Conservation (phyloP, 2,113 vertebrate species). For the Paradisaea rubra region DNA sequence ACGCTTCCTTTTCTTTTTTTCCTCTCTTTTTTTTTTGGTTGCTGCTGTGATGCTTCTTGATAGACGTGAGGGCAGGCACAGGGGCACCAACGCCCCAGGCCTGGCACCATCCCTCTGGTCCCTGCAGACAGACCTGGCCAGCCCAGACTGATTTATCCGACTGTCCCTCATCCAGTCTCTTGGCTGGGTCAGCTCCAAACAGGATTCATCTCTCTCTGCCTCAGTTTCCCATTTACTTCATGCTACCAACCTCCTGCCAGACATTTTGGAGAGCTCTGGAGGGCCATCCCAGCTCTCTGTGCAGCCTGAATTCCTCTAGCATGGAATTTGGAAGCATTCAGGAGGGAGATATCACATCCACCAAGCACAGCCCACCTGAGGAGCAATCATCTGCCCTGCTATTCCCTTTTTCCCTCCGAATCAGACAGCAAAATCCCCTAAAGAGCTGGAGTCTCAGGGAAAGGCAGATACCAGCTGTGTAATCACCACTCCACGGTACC, state of each 20-base stretch:
- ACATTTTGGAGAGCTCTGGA: not conserved
- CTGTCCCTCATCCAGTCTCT: not conserved
- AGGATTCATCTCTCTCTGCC: not conserved
- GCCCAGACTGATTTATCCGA: not conserved
- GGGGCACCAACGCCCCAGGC: fast-evolving
- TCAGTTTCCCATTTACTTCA: not conserved
- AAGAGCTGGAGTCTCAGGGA: not conserved
- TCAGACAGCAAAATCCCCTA: not conserved
- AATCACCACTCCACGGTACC: not conserved
- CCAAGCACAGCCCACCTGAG: not conserved
- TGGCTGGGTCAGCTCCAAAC: not conserved
- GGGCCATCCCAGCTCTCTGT: not conserved
- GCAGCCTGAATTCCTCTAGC: not conserved
- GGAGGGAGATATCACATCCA: not conserved
- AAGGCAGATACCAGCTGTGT: conserved; percentile 15
- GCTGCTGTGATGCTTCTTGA: not conserved
- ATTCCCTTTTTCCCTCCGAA: not conserved
- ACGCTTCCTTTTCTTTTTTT: not conserved
- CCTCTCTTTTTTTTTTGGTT: not conserved
- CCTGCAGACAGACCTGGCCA: not conserved
- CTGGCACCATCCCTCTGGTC: not conserved
- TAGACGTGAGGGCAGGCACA: not conserved
- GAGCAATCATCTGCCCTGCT: not conserved
- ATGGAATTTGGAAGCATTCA: not conserved
- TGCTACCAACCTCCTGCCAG: not conserved